Conservation (phyloP, 2,888 invertebrate species). For the Branchipolynoe longqiensis region DNA sequence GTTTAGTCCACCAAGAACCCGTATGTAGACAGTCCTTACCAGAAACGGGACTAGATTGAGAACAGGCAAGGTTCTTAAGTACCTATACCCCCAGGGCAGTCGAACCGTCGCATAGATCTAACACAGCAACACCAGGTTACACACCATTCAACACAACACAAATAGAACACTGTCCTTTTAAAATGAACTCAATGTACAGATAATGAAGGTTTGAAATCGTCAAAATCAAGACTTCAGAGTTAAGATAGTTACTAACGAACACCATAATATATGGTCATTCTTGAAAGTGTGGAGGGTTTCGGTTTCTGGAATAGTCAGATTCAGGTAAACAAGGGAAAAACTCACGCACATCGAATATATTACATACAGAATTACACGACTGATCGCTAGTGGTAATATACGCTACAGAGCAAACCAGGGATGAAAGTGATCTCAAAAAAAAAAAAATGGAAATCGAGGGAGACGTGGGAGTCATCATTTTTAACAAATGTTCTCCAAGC, state of each 20-base stretch:
- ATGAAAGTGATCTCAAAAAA: neutral
- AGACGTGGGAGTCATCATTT: neutral
- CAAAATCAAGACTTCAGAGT: neutral
- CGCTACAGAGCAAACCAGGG: neutral
- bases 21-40: conserved; percentile 17
- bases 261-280: neutral
- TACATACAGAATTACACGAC: neutral
- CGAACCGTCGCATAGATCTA: conserved; percentile 16
- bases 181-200: neutral
- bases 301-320: neutral
- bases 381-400: neutral
- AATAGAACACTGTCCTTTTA: neutral
- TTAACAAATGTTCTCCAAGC: too few species aligned
- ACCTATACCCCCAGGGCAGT: neutral
- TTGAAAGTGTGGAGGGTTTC: too few species aligned
- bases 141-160: neutral
- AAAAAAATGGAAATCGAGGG: neutral
- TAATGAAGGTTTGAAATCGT: neutral
- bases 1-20: too few species aligned
- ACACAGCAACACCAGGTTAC: neutral
- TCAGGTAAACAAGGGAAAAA: neutral
- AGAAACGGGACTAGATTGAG: neutral
- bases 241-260: neutral
- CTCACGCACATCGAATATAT: neutral
- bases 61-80: neutral